These are phyloP conservation scores for Lagodon rhomboides DNA, from an alignment of 2,797 vertebrate species.

Conservation along the genomic window DNA sequence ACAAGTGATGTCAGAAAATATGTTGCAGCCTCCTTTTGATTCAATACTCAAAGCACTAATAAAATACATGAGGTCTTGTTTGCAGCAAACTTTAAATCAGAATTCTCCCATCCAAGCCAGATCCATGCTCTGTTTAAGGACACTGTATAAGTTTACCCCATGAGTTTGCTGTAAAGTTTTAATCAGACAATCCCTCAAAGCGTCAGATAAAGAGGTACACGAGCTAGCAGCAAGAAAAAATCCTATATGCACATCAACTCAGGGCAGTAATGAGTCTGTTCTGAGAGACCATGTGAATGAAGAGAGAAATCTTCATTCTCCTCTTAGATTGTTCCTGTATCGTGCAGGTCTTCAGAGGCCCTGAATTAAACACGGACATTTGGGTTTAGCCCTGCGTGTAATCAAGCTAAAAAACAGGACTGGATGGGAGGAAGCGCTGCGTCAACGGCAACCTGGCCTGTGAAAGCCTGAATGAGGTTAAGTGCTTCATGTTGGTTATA, in stretches of 20 bases:
- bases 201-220: constrained; percentile 47
- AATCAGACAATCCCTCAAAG: constrained; percentile 40
- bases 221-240: constrained; percentile 50
- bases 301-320: constrained; percentile 32
- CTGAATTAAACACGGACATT: constrained; percentile 39
- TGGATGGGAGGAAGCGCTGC: constrained; percentile 47
- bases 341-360: constrained; percentile 33
- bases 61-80: constrained; percentile 35
- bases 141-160: constrained; percentile 30
- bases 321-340: constrained; percentile 46
- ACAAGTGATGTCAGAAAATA: constrained; percentile 27
- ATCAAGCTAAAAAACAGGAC: constrained; percentile 68
- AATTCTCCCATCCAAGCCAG: constrained; percentile 21
- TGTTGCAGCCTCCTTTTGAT: constrained; percentile 38
- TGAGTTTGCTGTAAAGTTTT: constrained; percentile 26
- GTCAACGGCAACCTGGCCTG: constrained; percentile 55
- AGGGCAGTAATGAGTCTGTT: constrained; percentile 45
- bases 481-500: constrained; percentile 50
- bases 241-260: constrained; percentile 44
- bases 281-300: constrained; percentile 27
- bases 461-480: constrained; percentile 51
- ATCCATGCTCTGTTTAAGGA: constrained; percentile 26
- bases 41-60: constrained; percentile 40
- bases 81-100: constrained; percentile 24
- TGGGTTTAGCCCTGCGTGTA: constrained; percentile 28